Conservation (phyloP, 1,140 invertebrate species). For the Artemia franciscana region DNA sequence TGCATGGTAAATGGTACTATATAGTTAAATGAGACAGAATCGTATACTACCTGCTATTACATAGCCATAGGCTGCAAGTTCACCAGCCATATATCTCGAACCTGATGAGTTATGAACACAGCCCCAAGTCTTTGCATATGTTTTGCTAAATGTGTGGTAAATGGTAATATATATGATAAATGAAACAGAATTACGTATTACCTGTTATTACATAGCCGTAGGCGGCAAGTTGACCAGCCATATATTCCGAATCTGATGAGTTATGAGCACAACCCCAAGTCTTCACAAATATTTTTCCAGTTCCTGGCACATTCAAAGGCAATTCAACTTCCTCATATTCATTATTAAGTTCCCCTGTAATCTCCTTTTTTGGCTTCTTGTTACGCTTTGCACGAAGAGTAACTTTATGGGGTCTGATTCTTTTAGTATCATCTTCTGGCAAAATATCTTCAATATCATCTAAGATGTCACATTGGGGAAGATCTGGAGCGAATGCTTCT, state of each 20-base stretch:
- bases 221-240: slow-evolving; percentile 74
- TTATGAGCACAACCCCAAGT: slow-evolving; percentile 98
- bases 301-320: slow-evolving; percentile 51
- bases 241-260: slow-evolving; percentile 85
- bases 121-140: slow-evolving; percentile 92
- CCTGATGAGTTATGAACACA: no score
- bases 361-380: slow-evolving; percentile 1
- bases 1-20: no score
- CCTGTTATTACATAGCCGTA: slow-evolving; percentile 63
- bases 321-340: background rate
- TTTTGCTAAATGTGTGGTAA: no score
- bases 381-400: background rate
- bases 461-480: background rate
- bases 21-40: no score
- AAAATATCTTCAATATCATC: slow-evolving; percentile 9
- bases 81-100: no score
- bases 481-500: background rate
- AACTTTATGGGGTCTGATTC: background rate
- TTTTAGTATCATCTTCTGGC: slow-evolving; percentile 3
- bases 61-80: no score
- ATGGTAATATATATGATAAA: no score
- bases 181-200: no score
- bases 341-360: background rate
- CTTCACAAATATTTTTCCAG: slow-evolving; percentile 72
- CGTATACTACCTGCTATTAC: no score